A percentile compares a stretch with the other conserved stretches of the same genome.
Conservation (phyloP, 2,797 vertebrate species). For the Falco peregrinus region DNA sequence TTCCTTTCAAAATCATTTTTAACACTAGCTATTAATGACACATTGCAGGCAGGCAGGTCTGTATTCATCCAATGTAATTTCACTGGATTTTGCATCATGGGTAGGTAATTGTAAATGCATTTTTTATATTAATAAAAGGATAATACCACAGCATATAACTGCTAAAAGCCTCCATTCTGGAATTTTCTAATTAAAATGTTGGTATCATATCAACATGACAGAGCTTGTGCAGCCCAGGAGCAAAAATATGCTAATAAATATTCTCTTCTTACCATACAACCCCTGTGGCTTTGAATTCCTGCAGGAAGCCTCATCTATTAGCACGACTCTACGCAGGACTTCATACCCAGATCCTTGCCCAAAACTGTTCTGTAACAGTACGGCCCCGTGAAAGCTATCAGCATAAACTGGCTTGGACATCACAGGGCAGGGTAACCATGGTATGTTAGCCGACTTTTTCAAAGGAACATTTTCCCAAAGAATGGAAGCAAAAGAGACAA, state of each 20-base stretch:
- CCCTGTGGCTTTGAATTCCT: background rate
- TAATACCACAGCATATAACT: background rate
- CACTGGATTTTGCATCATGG: background rate
- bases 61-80: background rate
- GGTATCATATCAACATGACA: background rate
- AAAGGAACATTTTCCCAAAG: background rate
- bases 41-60: background rate
- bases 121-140: background rate
- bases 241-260: slow-evolving; percentile 7
- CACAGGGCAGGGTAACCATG: background rate
- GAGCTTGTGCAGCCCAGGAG: slow-evolving; percentile 12
- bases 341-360: background rate
- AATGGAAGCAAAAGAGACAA: background rate
- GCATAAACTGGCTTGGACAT: background rate
- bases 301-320: background rate
- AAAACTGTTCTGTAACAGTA: background rate
- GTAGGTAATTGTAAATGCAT: background rate
- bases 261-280: background rate
- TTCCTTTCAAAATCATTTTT: background rate
- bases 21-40: background rate
- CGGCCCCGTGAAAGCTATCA: background rate
- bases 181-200: slow-evolving; percentile 33
- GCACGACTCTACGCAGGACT: background rate
- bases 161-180: background rate
- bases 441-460: background rate